Base-by-base conservation (phyloP, 2,888 invertebrate genomes). In the Hetaerina titia region DNA sequence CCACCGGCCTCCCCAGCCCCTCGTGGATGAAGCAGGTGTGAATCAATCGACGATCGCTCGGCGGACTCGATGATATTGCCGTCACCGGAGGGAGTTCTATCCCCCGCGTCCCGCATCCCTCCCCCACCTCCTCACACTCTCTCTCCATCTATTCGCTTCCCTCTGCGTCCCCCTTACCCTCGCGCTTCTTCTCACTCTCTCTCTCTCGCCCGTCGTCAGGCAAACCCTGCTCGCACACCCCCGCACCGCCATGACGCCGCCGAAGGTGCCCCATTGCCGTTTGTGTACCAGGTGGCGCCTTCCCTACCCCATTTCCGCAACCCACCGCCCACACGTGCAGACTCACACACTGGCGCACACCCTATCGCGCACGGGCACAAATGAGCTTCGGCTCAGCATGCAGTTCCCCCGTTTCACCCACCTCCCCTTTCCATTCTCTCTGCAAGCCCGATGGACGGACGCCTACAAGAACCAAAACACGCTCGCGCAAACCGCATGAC, bases 11-110 rank as follows among this genome's bases (percentile, higher is more conserved):
- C 95, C 87, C 95, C 45, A 94, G 25, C 25, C 89, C 74, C 95
- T 88, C 87, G 56, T 58, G 89, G 88, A 95, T 89, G 92, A 69
- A 92, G 95, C 87, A 89, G 88, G 94, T 92, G 92, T 92, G 69
- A 92, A 92, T 92, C 92, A 92, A 92, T 92, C 92, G 92, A 74
- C 92, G 69, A 92, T 92, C 92, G 89, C 89, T 17, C 89, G 19
- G 74, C 92, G 74, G 69, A 92, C 92, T 92, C 92, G 92, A 92
- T 92, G 92, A 92, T 92, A 92, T 92, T 92, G 92, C 92, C 92
- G 92, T 92, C 92, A 92, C 69, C 92, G 64, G 17, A 56, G 69
- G 92, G 92, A 90, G 90, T 90, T 90, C n/a, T 63, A 8, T 25
- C 69, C 69, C 60, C 25, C 63, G 31, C 90, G 31, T 8, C 31